Evolutionary conservation across 2,113 vertebrate genomes (phyloP), one percentile per base, ranked within the genome.

Genomic region (Grantiella picta): DNA sequence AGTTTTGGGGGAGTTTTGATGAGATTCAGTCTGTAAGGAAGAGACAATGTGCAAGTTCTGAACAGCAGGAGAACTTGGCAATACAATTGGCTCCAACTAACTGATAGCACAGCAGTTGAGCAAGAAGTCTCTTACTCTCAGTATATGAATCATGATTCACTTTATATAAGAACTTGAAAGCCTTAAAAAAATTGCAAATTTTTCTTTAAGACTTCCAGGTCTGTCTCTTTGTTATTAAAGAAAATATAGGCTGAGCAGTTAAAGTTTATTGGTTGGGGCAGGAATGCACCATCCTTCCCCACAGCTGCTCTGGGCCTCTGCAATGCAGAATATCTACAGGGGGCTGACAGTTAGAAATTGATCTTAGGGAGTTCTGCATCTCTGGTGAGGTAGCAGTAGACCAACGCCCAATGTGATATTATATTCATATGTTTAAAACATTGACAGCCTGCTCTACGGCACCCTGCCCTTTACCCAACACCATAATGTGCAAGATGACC

Each of bases 71-170:
- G 63, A 86, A 57, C 61, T 89, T 82, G 57, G 27, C 36, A 87
- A 42, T 68, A 42, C 24, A 83, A 23, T 13, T 75, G 38, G 35
- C 52, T 79, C 70, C 79, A 47, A 65, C 5, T 56, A 75, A 89
- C 38, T 89, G 59, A 85, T 69, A 69, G 17, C n/a, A 79, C 38
- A 93, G 65, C 56, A 78, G 40, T 18, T 84, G 63, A 83, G 57
- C 10, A 52, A 73, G 54, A 87, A 64, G 10, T 42, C 24, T 60
- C 28, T 85, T 53, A 82, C 53, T 94, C 28, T 86, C 64, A 92
- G 73, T 57, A 47, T 78, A 94, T 49, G 75, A 91, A 95, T 94
- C 25, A 92, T 63, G 42, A n/a, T n/a, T n/a, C 33, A 91, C 61
- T 95, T 79, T 27, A 50, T 47, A 29, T 13, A 91, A 83, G 16